A percentile compares a stretch with the other conserved stretches of the same genome.
Evolutionary conservation across 2,113 vertebrate species (phyloP).

Genomic region (Centropristis striata): DNA sequence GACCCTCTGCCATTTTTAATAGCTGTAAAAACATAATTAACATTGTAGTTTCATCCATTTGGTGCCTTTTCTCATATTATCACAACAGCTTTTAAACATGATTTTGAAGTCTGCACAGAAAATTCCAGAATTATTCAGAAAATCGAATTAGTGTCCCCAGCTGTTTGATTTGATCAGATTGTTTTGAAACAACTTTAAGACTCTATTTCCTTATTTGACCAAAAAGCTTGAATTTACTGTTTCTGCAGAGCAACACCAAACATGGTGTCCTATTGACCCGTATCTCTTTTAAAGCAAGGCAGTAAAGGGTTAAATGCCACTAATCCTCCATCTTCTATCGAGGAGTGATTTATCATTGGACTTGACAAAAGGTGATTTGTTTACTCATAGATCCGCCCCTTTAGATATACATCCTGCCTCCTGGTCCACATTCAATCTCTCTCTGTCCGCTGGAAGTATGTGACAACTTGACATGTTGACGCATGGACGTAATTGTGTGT

Average conservation of each 20-base stretch:
- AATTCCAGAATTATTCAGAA: too few species aligned
- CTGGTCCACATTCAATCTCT: slow-evolving; percentile 59
- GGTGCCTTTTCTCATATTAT: not conserved
- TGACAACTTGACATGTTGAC: slow-evolving; percentile 76
- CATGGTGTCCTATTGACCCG: slow-evolving; percentile 30
- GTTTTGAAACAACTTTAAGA: not conserved
- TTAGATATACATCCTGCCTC: slow-evolving; percentile 64
- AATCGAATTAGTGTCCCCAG: too few species aligned
- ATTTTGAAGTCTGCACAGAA: not conserved
- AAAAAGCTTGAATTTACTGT: not conserved
- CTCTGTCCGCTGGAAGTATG: slow-evolving; percentile 39
- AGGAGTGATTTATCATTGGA: slow-evolving; percentile 76
- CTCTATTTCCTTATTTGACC: not conserved
- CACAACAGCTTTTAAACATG: not conserved
- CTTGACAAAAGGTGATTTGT: slow-evolving; percentile 77
- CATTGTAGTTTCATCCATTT: not conserved
- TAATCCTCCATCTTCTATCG: slow-evolving; percentile 63
- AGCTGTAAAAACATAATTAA: too few species aligned
- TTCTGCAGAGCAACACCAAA: slow-evolving; percentile 2
- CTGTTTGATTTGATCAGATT: not conserved
- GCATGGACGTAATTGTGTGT: slow-evolving; percentile 75
- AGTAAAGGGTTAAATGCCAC: slow-evolving; percentile 73
- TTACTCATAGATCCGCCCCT: slow-evolving; percentile 68
- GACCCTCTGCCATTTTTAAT: too few species aligned
- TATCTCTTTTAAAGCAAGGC: slow-evolving; percentile 10